phyloP scores from a whole-genome alignment of 2,797 vertebrate genomes.

The Cyclura pinguis region DNA sequence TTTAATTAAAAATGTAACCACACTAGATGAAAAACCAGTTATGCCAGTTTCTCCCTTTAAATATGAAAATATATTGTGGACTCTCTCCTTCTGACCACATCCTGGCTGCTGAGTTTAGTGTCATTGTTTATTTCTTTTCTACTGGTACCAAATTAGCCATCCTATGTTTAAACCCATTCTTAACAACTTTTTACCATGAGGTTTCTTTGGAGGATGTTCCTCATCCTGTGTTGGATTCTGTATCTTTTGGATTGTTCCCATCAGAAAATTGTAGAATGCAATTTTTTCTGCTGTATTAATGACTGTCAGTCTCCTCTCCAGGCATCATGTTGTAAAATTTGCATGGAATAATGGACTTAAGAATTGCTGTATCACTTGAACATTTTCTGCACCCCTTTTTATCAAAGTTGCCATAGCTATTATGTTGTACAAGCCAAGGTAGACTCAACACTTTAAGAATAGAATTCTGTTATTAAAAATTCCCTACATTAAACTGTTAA shows the following conservation, averaged over 20 bases:
- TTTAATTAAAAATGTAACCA: no score
- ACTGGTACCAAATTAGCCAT: neutral
- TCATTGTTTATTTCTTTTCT: neutral
- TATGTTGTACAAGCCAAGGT: neutral
- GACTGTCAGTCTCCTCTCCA: neutral
- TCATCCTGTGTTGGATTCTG: neutral
- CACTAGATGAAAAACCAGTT: neutral
- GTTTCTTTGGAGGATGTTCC: neutral
- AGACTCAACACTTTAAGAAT: neutral
- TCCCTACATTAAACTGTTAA: neutral
- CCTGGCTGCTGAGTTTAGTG: neutral
- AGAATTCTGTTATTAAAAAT: neutral
- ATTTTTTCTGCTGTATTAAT: neutral
- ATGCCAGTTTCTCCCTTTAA: neutral
- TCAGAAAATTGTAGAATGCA: neutral
- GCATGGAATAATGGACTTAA: neutral
- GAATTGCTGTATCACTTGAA: neutral
- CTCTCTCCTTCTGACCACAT: neutral
- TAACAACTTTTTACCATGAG: neutral
- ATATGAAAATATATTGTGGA: neutral
- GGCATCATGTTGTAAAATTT: neutral
- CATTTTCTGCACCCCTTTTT: neutral
- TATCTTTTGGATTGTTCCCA: neutral
- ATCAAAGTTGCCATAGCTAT: neutral
- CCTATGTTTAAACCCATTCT: neutral